Base-by-base conservation (phyloP, 1,140 invertebrate genomes). In the Pseudoatta argentina region DNA sequence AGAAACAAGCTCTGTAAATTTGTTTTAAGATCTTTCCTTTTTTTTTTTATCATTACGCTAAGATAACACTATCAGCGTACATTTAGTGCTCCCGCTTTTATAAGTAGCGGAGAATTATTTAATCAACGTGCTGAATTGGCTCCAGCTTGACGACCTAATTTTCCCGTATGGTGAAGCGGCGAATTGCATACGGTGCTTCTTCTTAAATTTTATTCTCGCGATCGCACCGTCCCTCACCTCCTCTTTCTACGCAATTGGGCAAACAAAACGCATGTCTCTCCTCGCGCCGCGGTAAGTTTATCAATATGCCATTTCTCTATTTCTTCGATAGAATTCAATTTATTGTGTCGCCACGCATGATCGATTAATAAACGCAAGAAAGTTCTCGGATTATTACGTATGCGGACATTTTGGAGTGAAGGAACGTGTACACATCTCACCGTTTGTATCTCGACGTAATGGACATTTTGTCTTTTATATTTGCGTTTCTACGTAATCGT, bases 51-150 rank as follows among this genome's bases (percentile, higher is more conserved):
- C 94, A 90, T 93, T 94, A 93, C 89, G 83, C 88, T 86, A 92
- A 93, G 95, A 95, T 95, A 95, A 92, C 94, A 93, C 92, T 95
- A 95, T 95, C 95, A 95, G 94, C 88, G 92, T 91, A 94, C 93
- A 92, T 93, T 95, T 95, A 94, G 94, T 92, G 94, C 94, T 69
- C 93, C 94, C 94, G 94, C 94, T 95, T 95, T 94, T 95, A 94
- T 94, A 95, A 94, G 94, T 94, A 93, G 93, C 92, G 78, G 88
- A 88, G 93, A 94, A 95, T 95, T 95, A 94, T 95, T 95, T 95
- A 95, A 95, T 95, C 94, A 93, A 94, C 91, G 92, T 93, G 92
- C 92, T 92, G 92, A 92, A 93, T 91, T 91, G 93, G 90, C 95
- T 94, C 93, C 94, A 91, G 91, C 91, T 86, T 91, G 94, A 92